These are phyloP conservation scores for Regulus satrapa DNA, from an alignment of 2,113 vertebrate species.

Conservation along the genomic window DNA sequence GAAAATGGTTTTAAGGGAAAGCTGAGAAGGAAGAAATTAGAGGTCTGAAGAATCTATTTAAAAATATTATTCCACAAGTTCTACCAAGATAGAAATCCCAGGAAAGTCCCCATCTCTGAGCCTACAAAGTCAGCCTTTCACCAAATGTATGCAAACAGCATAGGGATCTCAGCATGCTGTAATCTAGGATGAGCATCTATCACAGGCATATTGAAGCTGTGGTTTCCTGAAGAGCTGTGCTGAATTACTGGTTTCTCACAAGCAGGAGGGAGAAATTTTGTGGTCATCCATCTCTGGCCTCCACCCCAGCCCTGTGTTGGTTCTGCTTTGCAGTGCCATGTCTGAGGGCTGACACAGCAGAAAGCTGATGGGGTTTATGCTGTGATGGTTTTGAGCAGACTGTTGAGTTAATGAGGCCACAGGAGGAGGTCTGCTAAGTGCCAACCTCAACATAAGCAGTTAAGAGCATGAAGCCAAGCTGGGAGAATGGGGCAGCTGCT, in stretches of 20 bases:
- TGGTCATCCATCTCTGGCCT: not conserved
- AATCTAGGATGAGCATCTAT: not conserved
- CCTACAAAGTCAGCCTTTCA: not conserved
- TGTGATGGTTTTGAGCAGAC: not conserved
- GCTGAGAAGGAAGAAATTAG: not conserved
- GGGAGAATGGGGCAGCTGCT: not conserved
- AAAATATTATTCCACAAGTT: not conserved
- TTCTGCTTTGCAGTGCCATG: not conserved
- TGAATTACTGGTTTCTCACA: not conserved
- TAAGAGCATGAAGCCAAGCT: not conserved
- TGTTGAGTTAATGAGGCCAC: not conserved
- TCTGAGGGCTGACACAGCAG: not conserved
- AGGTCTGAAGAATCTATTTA: not conserved
- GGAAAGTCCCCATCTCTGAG: not conserved
- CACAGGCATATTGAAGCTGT: not conserved
- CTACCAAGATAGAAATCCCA: not conserved
- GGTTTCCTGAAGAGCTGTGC: constrained; percentile 44
- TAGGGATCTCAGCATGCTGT: not conserved
- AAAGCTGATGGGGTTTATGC: not conserved
- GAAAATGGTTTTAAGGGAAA: not conserved
- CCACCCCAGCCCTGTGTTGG: not conserved
- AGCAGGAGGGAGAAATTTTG: not conserved
- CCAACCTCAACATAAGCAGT: not conserved
- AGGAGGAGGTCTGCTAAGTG: not conserved
- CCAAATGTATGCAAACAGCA: not conserved